Percentiles rank a stretch among this genome's conserved stretches.
phyloP scores from a whole-genome alignment of 2,888 invertebrate species.

The Philonicus albiceps region DNA sequence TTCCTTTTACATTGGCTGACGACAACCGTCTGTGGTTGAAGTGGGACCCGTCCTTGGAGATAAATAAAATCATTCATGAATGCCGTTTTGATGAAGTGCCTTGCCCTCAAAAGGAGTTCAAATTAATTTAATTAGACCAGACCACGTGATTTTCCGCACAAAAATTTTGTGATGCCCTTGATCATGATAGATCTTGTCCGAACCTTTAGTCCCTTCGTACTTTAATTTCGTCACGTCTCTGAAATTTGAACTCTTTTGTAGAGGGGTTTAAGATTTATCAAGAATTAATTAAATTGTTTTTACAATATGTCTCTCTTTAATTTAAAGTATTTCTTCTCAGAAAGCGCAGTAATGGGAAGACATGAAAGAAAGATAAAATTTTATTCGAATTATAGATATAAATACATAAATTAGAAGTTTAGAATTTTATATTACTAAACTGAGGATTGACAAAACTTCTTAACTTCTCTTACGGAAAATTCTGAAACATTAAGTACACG shows the following conservation, averaged over 20 bases:
- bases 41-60: neutral
- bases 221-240: neutral
- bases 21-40: neutral
- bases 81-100: slow-evolving; percentile 18
- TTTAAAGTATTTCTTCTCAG: neutral
- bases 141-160: slow-evolving; percentile 3
- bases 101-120: neutral
- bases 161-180: neutral
- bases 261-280: neutral
- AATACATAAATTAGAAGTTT: no score
- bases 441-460: no score
- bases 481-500: no score
- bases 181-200: neutral
- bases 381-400: no score
- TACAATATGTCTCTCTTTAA: neutral
- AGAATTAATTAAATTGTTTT: neutral
- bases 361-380: no score
- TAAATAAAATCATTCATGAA: slow-evolving; percentile 32
- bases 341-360: neutral
- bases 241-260: neutral
- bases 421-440: no score
- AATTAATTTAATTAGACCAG: slow-evolving; percentile 24
- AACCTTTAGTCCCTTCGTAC: neutral
- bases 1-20: neutral
- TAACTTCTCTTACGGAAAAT: no score